Base-by-base conservation (phyloP, 2,888 invertebrate genomes). In the Hirtodrosophila histrioides region DNA sequence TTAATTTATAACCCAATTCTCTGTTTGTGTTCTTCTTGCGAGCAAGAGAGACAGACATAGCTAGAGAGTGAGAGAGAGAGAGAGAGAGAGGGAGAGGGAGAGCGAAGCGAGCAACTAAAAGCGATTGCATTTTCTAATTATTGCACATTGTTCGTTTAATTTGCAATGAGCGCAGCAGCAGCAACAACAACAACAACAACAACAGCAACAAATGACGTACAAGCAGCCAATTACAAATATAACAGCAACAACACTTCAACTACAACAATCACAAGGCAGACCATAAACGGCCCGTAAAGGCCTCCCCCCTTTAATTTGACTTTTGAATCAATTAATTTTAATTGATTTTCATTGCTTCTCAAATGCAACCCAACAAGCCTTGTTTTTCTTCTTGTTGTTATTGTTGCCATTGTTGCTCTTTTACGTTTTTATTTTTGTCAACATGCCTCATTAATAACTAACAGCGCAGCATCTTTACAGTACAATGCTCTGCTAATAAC, bases 271-370 rank as follows among this genome's bases (percentile, higher is more conserved):
- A 51, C 62, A 53, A 62, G 46, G 68, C 50, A 51, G n/a, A 36
- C 57, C 63, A 57, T 44, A 63, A 58, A 41, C 11, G 44, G 37
- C 27, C 39, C 23, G 3, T 35, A 55, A 53, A 56, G 62, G 67
- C 58, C 62, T 66, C 65, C 54, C 63, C 69, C 65, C 68, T 71
- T 67, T 68, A 71, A 76, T 82, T 86, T 79, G 88, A 74, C 79
- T 78, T 86, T 82, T 82, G 72, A 72, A 84, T 78, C 84, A 88
- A 88, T 88, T 88, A 88, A 88, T 74, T 89, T 88, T 84, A 89
- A 89, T 88, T 88, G 86, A 84, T 88, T 88, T 86, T 88, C 88
- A 88, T 88, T 88, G 87, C 80, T 82, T 72, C 74, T 78, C 79
- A 66, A 73, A 86, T 82, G 78, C 76, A 76, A 64, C 54, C 54